phyloP scores from a whole-genome alignment of 1,140 invertebrate species.

The Trachymyrmex cornetzi region DNA sequence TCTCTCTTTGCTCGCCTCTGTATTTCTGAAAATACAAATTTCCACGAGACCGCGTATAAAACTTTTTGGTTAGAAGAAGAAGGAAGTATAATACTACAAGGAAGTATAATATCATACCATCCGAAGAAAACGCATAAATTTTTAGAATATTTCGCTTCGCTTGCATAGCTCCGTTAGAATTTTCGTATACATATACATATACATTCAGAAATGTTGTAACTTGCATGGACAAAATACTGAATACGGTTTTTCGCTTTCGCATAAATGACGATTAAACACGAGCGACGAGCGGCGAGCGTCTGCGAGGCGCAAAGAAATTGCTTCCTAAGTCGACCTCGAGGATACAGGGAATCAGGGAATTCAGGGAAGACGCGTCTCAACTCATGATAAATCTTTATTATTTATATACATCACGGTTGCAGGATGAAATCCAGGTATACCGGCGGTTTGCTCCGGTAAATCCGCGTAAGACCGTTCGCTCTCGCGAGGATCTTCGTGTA shows the following conservation, averaged over 20 bases:
- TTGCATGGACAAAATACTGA: too few relatives aligned
- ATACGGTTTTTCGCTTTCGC: background rate
- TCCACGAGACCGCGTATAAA: slow-evolving; percentile 46
- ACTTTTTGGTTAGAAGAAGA: slow-evolving; percentile 18
- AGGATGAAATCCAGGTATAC: slow-evolving; percentile 44
- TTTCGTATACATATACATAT: background rate
- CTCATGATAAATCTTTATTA: slow-evolving; percentile 52
- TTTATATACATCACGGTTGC: slow-evolving; percentile 33
- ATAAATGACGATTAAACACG: slow-evolving; percentile 27
- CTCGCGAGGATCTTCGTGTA: slow-evolving; percentile 42
- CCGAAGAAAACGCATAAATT: slow-evolving; percentile 36
- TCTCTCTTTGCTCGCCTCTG: background rate
- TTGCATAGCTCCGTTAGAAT: background rate
- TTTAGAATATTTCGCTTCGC: background rate
- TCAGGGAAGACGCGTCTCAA: slow-evolving; percentile 8
- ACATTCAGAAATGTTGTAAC: background rate
- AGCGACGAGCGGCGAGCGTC: background rate
- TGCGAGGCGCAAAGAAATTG: background rate
- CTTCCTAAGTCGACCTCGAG: background rate
- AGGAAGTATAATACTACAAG: slow-evolving; percentile 12
- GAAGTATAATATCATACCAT: background rate
- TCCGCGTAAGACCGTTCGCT: slow-evolving; percentile 40
- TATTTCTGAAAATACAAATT: slow-evolving; percentile 58
- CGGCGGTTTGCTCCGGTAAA: slow-evolving; percentile 43
- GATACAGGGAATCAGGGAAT: background rate